Evolutionary conservation across 2,888 invertebrate genomes (phyloP), one percentile per base, ranked within the genome.

Genomic region (Chrysolina americana): DNA sequence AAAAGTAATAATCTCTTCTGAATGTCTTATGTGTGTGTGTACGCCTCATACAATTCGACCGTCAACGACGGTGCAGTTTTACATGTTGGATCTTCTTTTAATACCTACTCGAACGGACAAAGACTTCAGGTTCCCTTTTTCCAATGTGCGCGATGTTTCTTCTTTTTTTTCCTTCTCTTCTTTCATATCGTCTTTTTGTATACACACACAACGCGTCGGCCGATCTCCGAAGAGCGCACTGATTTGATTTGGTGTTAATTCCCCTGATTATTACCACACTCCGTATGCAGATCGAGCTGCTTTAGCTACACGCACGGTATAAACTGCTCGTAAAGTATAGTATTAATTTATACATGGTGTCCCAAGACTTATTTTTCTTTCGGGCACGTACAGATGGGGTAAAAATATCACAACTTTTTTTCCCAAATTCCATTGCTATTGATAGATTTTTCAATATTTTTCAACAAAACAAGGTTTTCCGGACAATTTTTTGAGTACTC

Each of bases 1-100:
- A 81, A 81, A 81, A 80, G 76, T 80, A 82, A 81, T 82, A 76
- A 81, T 75, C 79, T 78, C 74, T 64, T 68, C 69, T 71, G 64
- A 74, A 71, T 76, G 68, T 68, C 41, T 59, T 65, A 63, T 56
- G 69, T 23, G 48, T 69, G 44, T 59, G 50, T 44, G 65, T 41
- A 41, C 21, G 50, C 41, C 21, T 70, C 59, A 48, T 50, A 59
- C 59, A 59, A 59, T 59, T 59, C 36, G 28, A 4, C 36, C 28
- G n/a, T n/a, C 10, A 8, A 6, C n/a, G 50, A n/a, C 36, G 28
- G 59, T 59, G 59, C 59, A 59, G 9, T 59, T 59, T 36, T 59
- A 59, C 59, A 59, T 50, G 64, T 70, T 41, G 70, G 64, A 44
- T 53, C 63, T 50, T 63, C 63, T 59, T 69, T 59, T 59, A 74